Conservation (phyloP, 2,113 vertebrate genomes). For the Anoplopoma fimbria region DNA sequence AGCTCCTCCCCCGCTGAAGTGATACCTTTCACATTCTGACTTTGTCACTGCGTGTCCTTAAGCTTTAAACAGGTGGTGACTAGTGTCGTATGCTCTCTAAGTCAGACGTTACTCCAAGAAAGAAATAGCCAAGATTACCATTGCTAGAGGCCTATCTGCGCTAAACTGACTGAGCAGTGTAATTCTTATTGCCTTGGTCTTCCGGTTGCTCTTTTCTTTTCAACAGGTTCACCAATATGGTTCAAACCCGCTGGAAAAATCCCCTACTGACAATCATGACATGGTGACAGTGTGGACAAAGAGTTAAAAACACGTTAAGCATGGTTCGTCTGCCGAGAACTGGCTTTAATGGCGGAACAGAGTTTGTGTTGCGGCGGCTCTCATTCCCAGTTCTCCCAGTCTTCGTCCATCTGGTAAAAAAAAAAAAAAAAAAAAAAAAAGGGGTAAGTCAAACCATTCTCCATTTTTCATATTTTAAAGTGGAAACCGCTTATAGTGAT, state of each 20-base stretch:
- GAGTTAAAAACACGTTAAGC: conserved; percentile 79
- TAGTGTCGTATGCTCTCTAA: conserved; percentile 47
- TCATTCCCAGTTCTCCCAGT: conserved; percentile 99
- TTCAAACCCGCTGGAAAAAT: conserved; percentile 63
- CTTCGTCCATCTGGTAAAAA: conserved; percentile 91
- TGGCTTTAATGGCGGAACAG: conserved; percentile 60
- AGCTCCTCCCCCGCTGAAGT: conserved; percentile 34
- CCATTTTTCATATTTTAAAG: background rate
- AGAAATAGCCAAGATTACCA: conserved; percentile 48
- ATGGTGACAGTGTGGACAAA: conserved; percentile 80
- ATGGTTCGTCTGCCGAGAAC: conserved; percentile 75
- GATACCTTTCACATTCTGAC: conserved; percentile 49
- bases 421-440: conserved; percentile 23
- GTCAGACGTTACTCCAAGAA: conserved; percentile 53
- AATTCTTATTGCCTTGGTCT: conserved; percentile 67
- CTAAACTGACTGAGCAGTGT: conserved; percentile 47
- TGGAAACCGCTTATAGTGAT: background rate
- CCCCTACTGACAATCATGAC: conserved; percentile 74
- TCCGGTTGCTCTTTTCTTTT: conserved; percentile 42
- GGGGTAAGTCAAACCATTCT: background rate
- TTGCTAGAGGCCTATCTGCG: conserved; percentile 40
- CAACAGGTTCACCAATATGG: conserved; percentile 60
- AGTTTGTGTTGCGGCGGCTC: conserved; percentile 35
- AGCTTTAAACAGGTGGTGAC: conserved; percentile 43
- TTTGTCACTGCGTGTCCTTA: conserved; percentile 16